Evolutionary conservation across 2,888 invertebrate species (phyloP).

Genomic region (Sturmia bella): DNA sequence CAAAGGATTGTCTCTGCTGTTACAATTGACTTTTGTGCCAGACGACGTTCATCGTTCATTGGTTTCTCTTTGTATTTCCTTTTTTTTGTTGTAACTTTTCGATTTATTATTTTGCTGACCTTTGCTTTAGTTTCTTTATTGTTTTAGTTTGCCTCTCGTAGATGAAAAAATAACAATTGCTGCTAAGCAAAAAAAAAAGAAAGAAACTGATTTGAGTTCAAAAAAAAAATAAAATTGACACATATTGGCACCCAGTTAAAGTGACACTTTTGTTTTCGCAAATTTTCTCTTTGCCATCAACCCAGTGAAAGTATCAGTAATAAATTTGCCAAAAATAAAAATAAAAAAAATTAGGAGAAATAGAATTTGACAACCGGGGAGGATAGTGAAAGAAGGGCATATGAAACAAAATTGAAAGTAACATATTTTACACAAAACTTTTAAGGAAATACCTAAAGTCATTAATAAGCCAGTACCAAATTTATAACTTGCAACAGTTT

Average conservation of each 20-base stretch:
- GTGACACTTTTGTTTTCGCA: conserved; percentile 57
- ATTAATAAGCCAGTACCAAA: conserved; percentile 20
- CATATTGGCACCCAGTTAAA: conserved; percentile 60
- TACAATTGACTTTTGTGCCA: conserved; percentile 53
- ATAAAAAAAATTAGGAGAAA: background rate
- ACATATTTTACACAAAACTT: conserved; percentile 4
- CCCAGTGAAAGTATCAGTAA: conserved; percentile 41
- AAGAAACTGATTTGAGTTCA: background rate
- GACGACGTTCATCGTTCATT: conserved; percentile 56
- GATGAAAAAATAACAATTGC: conserved; percentile 39
- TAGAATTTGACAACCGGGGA: background rate
- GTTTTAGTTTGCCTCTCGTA: conserved; percentile 5
- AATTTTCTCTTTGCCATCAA: conserved; percentile 16
- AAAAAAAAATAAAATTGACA: conserved; percentile 53
- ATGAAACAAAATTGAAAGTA: conserved; percentile 25
- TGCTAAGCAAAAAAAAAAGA: conserved; percentile 4
- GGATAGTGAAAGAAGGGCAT: background rate
- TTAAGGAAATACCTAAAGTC: conserved; percentile 3
- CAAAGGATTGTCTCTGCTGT: conserved; percentile 45
- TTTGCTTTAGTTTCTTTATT: conserved; percentile 49
- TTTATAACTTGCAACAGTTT: conserved; percentile 9
- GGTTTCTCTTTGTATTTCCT: conserved; percentile 40
- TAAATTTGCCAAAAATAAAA: conserved; percentile 39
- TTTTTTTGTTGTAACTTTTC: conserved; percentile 17
- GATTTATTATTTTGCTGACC: conserved; percentile 65